Conservation (phyloP, 2,797 vertebrate genomes). For the Trachurus trachurus region DNA sequence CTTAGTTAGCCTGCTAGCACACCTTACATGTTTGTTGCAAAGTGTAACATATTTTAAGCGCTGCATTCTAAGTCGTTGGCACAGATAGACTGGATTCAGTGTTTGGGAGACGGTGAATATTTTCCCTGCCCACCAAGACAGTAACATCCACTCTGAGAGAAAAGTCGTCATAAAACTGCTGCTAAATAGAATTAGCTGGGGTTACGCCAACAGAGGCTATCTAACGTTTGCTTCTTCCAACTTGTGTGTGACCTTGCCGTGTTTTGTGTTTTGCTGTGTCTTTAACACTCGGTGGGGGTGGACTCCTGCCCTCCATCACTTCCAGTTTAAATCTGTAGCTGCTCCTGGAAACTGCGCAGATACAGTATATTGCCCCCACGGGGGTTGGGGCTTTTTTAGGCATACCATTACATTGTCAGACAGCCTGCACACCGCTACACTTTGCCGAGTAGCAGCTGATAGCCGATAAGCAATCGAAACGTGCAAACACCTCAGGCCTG, state of each 20-base stretch:
- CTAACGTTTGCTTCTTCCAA: background rate
- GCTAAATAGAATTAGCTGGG: slow-evolving; percentile 35
- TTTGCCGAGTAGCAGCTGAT: slow-evolving; percentile 10
- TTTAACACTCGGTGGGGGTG: background rate
- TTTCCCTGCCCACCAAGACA: background rate
- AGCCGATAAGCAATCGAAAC: slow-evolving; percentile 1
- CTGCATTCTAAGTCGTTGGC: accelerated
- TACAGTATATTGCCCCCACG: background rate
- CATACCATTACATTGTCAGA: background rate
- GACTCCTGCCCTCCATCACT: background rate
- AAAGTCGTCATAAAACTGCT: slow-evolving; percentile 9
- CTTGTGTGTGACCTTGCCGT: background rate
- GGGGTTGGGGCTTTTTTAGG: background rate
- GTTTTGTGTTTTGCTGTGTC: background rate
- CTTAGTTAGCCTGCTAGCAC: slow-evolving; percentile 23
- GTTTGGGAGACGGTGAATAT: background rate
- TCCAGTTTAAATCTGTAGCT: background rate
- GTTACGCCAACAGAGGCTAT: accelerated
- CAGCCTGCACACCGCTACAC: background rate
- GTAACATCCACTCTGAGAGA: background rate
- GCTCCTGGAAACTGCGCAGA: background rate
- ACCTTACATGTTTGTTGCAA: background rate
- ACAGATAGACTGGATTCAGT: background rate
- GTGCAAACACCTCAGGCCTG: slow-evolving; percentile 7
- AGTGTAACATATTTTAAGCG: background rate